Conservation (phyloP, 2,797 vertebrate species). For the Oceanodroma leucorhoa region DNA sequence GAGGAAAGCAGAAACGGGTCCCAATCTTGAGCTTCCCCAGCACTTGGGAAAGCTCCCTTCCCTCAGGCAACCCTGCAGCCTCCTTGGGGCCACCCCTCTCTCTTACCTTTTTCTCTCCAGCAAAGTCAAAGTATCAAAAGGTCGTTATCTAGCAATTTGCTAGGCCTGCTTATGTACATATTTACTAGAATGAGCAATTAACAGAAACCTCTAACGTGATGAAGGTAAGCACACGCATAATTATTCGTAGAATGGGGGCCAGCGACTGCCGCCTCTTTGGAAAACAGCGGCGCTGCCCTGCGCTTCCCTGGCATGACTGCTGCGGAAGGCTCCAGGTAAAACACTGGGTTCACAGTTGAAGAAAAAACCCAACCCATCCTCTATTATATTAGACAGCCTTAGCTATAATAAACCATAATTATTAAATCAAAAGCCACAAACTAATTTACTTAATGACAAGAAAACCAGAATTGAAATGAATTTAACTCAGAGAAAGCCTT, state of each 20-base stretch:
- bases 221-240: accelerated
- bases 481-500: neutral
- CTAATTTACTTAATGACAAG: neutral
- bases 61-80: neutral
- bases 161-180: neutral
- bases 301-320: neutral
- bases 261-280: accelerated
- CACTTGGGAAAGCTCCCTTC: neutral
- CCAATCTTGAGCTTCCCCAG: neutral
- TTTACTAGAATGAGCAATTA: neutral
- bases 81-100: neutral
- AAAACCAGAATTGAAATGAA: neutral
- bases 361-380: neutral
- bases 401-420: neutral
- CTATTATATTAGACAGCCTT: neutral
- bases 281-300: neutral
- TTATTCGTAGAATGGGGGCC: neutral
- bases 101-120: neutral
- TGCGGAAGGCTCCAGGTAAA: neutral
- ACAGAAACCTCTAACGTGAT: accelerated
- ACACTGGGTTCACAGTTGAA: accelerated
- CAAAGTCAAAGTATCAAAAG: neutral
- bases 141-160: neutral
- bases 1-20: neutral
- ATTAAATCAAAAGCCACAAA: neutral